phyloP scores from a whole-genome alignment of 2,888 invertebrate genomes.

The Philereme vetulata region DNA sequence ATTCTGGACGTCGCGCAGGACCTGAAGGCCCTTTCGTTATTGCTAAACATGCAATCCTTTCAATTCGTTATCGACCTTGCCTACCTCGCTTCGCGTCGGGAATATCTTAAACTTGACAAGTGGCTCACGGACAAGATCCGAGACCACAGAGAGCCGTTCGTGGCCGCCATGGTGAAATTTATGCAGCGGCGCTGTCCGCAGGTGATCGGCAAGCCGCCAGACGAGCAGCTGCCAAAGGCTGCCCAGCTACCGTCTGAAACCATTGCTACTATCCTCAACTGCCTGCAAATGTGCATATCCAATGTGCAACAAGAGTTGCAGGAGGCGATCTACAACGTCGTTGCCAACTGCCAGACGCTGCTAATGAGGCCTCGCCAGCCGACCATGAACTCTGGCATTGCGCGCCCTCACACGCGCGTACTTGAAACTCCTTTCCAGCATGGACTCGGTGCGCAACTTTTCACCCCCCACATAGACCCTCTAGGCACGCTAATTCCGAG shows the following conservation, averaged over 20 bases:
- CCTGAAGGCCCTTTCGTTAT: constrained; percentile 93
- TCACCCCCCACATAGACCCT: constrained; percentile 90
- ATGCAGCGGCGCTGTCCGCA: constrained; percentile 95
- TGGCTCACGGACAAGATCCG: constrained; percentile 99
- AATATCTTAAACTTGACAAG: constrained; percentile 98
- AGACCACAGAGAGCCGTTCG: constrained; percentile 96
- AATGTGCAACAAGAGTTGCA: constrained; percentile 92
- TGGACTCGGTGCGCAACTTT: constrained; percentile 87
- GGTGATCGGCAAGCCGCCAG: constrained; percentile 90
- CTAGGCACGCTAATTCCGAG: constrained; percentile 89
- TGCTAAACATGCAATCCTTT: constrained; percentile 95
- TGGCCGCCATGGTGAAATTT: constrained; percentile 93
- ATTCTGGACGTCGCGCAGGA: constrained; percentile 99
- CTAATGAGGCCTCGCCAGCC: constrained; percentile 89
- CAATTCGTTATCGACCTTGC: constrained; percentile 99
- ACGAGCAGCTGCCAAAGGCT: constrained; percentile 92
- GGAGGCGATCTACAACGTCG: constrained; percentile 93
- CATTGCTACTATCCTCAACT: constrained; percentile 93
- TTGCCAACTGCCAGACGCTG: constrained; percentile 90
- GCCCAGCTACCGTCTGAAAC: constrained; percentile 96
- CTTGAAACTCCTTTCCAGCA: constrained; percentile 89
- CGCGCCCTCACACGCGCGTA: constrained; percentile 87
- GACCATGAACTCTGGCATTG: constrained; percentile 86
- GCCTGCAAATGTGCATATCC: constrained; percentile 89
- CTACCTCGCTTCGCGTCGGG: constrained; percentile 97